Conservation (phyloP, 2,113 vertebrate species). For the Apistogramma diplotaenia region DNA sequence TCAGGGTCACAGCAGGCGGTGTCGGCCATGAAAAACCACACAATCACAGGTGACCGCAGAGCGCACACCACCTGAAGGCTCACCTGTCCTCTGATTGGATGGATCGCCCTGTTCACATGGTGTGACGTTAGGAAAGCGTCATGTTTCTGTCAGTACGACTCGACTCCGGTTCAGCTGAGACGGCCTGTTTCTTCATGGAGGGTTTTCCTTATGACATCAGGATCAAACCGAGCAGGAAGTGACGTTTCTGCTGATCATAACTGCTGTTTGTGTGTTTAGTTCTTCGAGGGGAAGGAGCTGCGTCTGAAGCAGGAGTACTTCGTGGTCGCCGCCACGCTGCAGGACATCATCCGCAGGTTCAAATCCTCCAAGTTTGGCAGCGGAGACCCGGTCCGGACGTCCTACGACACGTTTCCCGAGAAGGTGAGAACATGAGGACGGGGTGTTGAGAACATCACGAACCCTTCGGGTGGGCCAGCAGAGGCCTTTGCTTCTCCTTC, state of each 20-base stretch:
- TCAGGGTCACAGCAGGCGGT: too few species aligned
- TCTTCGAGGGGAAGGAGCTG: neutral
- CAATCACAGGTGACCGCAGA: neutral
- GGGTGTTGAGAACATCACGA: too few species aligned
- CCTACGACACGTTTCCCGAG: conserved; percentile 84
- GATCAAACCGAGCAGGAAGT: neutral
- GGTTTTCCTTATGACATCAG: too few species aligned
- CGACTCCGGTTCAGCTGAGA: too few species aligned
- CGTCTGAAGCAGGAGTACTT: neutral
- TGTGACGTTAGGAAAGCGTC: too few species aligned
- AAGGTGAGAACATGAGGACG: conserved; percentile 73
- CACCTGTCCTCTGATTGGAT: too few species aligned
- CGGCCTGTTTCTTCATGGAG: too few species aligned
- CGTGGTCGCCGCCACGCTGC: neutral
- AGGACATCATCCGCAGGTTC: neutral
- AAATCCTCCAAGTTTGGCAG: neutral
- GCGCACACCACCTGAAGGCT: too few species aligned
- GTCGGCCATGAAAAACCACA: neutral
- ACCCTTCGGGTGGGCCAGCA: too few species aligned
- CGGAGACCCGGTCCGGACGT: conserved; percentile 82
- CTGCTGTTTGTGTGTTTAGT: neutral
- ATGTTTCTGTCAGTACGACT: too few species aligned
- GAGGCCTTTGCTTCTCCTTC: neutral
- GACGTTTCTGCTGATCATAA: neutral
- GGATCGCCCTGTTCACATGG: too few species aligned